Evolutionary conservation across 2,888 invertebrate genomes (phyloP).

Genomic region (Drosophila monieri): DNA sequence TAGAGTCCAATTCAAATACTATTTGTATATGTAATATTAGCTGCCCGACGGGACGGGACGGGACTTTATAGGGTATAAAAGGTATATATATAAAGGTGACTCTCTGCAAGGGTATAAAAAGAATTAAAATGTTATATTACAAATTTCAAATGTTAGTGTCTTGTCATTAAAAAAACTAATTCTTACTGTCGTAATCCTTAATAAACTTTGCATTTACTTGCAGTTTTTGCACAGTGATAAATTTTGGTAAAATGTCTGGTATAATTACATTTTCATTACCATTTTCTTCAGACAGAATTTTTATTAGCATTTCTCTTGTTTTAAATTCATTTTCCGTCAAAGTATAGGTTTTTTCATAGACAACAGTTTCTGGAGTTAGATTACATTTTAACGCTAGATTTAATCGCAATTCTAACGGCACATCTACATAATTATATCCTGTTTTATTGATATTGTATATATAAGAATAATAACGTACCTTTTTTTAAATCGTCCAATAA

Average conservation of each 20-base stretch:
- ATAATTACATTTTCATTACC: conserved; percentile 39
- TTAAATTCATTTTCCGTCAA: conserved; percentile 38
- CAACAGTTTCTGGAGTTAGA: conserved; percentile 20
- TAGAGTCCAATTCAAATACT: too few relatives aligned
- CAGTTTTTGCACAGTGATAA: conserved; percentile 48
- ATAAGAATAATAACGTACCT: conserved; percentile 28
- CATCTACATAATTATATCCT: conserved; percentile 23
- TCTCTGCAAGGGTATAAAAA: too few relatives aligned
- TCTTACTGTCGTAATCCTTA: conserved; percentile 56
- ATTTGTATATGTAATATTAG: too few relatives aligned
- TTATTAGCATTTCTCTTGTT: conserved; percentile 47
- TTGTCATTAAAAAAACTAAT: neutral
- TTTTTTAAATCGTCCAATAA: conserved; percentile 48
- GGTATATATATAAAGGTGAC: too few relatives aligned
- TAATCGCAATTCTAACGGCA: conserved; percentile 47
- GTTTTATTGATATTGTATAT: neutral
- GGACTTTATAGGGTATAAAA: too few relatives aligned
- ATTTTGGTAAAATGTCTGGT: conserved; percentile 64
- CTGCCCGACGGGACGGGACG: too few relatives aligned
- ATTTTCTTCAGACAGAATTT: conserved; percentile 23
- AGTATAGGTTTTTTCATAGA: conserved; percentile 44
- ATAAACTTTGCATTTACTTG: conserved; percentile 55
- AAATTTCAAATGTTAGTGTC: too few relatives aligned
- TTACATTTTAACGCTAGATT: conserved; percentile 40
- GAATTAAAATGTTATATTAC: too few relatives aligned